Evolutionary conservation across 1,140 invertebrate genomes (phyloP), one percentile per base, ranked within the genome.

Genomic region (Megalonaias nervosa): DNA sequence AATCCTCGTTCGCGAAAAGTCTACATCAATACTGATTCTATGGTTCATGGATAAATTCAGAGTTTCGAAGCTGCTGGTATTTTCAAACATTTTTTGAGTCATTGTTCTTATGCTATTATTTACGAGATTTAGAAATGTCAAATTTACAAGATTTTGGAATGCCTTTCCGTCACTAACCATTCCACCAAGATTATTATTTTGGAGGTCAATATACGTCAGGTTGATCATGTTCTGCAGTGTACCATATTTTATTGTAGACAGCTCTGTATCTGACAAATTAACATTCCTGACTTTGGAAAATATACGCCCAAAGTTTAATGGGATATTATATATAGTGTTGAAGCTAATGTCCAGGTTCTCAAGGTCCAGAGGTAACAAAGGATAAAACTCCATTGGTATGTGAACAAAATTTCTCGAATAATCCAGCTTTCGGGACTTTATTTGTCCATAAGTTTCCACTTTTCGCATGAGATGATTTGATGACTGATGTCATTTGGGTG

Each of bases 61-160:
- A 21, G 57, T 56, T 23, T 74, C 60, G 21, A 81, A 62, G 12
- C 69, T 31, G 19, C 55, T 13, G 17, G 77, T 66, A 48, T 26
- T 21, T 48, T 48, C 26, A 68, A 73, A 81, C 16, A 64, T 64
- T 2, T 75, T 71, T 26, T 56, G 65, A 57, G 57, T 26, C 48
- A 76, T 75, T 67, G 38, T 74, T 68, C 21, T 4, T 31, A 81
- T 71, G 66, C 64, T 26, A 56, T 71, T 77, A 5, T 17, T 3
- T 15, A 77, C 77, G 14, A 84, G 16, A 67, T 84, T 74, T 12
- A 84, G 56, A 5, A 38, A 38, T 56, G 15, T 64, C 17, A 84
- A 31, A 57, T 60, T 59, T 2, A 17, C 5, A 16, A 74, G 21
- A 6, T 71, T 21, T 26, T 71, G 15, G 56, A 73, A 74, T n/a